Conservation (phyloP, 1,140 invertebrate species). For the Varroa destructor region DNA sequence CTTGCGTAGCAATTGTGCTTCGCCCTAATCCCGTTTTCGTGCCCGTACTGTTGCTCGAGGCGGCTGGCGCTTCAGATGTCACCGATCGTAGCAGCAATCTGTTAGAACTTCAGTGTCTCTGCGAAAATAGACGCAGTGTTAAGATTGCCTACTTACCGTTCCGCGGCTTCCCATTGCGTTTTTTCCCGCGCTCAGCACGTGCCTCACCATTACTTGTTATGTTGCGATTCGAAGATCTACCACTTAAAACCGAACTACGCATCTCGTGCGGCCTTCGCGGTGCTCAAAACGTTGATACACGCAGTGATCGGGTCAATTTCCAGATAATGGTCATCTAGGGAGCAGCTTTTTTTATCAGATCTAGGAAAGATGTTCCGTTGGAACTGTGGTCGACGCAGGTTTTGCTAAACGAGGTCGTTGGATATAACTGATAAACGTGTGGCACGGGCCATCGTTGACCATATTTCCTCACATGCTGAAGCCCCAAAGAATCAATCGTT, state of each 20-base stretch:
- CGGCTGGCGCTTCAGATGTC: too few relatives aligned
- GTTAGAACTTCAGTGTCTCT: constrained; percentile 9
- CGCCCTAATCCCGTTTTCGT: constrained; percentile 10
- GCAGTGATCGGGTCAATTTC: constrained; percentile 17
- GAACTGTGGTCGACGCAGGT: too few relatives aligned
- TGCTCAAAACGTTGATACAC: not conserved
- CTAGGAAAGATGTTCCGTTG: too few relatives aligned
- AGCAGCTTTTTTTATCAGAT: too few relatives aligned
- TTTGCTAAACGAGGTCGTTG: too few relatives aligned
- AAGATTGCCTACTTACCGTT: constrained; percentile 3
- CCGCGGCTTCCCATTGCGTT: constrained; percentile 18
- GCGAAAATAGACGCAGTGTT: constrained; percentile 17
- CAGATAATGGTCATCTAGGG: constrained; percentile 23
- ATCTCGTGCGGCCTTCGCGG: constrained; percentile 20
- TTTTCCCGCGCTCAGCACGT: constrained; percentile 7
- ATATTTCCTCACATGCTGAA: too few relatives aligned
- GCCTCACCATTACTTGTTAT: constrained; percentile 17
- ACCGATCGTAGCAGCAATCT: not conserved
- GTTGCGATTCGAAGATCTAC: constrained; percentile 14
- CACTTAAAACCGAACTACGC: constrained; percentile 15
- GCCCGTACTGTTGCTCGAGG: not conserved
- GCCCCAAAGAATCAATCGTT: too few relatives aligned
- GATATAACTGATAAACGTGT: too few relatives aligned
- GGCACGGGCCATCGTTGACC: too few relatives aligned
- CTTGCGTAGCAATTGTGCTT: constrained; percentile 7